A percentile compares a stretch with the other conserved stretches of the same genome.
These are phyloP conservation scores for Centroberyx gerrardi DNA, from an alignment of 2,797 vertebrate species.

Conservation along the genomic window DNA sequence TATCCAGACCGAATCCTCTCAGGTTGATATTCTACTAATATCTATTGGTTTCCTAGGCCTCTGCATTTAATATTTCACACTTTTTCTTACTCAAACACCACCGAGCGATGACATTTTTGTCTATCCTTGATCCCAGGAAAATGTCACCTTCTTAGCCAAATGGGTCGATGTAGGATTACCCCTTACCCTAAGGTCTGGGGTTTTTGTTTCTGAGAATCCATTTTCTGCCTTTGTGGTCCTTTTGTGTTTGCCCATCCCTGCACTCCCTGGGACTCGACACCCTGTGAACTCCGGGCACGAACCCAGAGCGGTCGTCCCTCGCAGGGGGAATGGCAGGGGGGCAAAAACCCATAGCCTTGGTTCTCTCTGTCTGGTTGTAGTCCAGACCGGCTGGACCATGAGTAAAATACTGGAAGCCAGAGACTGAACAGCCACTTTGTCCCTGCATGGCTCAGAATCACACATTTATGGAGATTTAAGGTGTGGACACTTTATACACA, in stretches of 20 bases:
- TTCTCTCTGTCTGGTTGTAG: slow-evolving; percentile 8
- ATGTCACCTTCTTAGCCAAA: neutral
- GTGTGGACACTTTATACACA: neutral
- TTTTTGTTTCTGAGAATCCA: slow-evolving; percentile 26
- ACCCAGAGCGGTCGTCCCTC: slow-evolving; percentile 5
- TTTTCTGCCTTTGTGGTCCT: slow-evolving; percentile 51
- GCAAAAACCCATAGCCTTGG: slow-evolving; percentile 5
- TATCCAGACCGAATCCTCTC: no score
- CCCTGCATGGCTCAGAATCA: neutral
- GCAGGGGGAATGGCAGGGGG: slow-evolving; percentile 15
- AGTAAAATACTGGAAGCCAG: slow-evolving; percentile 8
- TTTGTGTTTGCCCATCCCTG: slow-evolving; percentile 34
- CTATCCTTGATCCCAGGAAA: neutral
- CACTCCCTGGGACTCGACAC: slow-evolving; percentile 25
- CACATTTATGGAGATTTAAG: neutral
- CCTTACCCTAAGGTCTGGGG: neutral
- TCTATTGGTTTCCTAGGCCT: no score
- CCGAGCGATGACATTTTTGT: neutral
- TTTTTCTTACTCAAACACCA: no score
- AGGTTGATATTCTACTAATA: no score
- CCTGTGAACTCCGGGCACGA: slow-evolving; percentile 21
- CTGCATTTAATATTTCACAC: no score
- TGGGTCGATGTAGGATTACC: neutral
- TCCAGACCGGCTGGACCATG: neutral
- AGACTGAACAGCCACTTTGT: neutral